A percentile compares a stretch with the other conserved stretches of the same genome.
These are phyloP conservation scores for Chaitophorus viminalis DNA, from an alignment of 2,888 invertebrate genomes.

Conservation along the genomic window DNA sequence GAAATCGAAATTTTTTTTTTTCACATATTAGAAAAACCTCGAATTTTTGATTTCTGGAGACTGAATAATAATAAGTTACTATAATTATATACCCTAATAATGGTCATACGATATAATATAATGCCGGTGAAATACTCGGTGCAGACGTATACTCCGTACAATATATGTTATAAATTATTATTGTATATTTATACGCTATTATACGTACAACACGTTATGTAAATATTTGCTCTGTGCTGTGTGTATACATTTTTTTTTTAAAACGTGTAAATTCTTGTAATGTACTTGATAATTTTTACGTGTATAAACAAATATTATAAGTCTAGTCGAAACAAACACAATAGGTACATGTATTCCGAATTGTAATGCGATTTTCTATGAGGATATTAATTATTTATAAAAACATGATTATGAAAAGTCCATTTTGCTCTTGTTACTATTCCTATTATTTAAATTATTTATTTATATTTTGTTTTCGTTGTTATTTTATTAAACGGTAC, in stretches of 20 bases:
- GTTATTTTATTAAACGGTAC: slow-evolving; percentile 36
- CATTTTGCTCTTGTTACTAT: background rate
- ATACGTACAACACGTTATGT: background rate
- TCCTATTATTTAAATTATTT: slow-evolving; percentile 30
- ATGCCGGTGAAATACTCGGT: too few relatives aligned
- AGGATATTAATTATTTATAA: background rate
- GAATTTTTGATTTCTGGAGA: too few relatives aligned
- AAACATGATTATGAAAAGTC: background rate
- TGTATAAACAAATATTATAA: slow-evolving; percentile 16
- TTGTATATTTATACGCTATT: too few relatives aligned
- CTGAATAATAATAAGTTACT: too few relatives aligned
- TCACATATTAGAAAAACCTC: too few relatives aligned
- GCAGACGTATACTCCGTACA: too few relatives aligned
- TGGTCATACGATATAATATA: too few relatives aligned
- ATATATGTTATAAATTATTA: too few relatives aligned
- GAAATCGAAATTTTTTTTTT: too few relatives aligned
- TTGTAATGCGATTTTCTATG: background rate
- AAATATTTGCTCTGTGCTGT: background rate
- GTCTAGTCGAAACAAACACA: slow-evolving; percentile 34
- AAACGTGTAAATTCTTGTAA: background rate
- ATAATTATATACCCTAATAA: too few relatives aligned
- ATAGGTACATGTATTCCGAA: background rate
- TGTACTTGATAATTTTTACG: background rate
- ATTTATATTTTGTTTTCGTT: slow-evolving; percentile 54
- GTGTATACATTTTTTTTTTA: too few relatives aligned